Conservation (phyloP, 2,113 vertebrate genomes). For the Acanthisitta chloris region DNA sequence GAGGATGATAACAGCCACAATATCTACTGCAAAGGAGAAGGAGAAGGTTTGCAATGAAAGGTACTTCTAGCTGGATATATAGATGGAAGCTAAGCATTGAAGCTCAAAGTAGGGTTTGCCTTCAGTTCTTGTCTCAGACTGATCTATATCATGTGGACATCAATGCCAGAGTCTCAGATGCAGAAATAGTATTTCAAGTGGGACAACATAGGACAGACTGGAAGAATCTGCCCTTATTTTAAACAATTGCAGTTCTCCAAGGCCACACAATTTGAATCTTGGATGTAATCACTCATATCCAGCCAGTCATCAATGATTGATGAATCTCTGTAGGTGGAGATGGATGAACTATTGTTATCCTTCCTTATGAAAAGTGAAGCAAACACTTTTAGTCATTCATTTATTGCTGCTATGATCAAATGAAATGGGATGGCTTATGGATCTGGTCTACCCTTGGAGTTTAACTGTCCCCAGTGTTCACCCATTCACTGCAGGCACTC, state of each 20-base stretch:
- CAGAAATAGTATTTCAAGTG: background rate
- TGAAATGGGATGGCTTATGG: background rate
- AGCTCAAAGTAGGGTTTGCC: background rate
- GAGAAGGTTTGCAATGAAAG: background rate
- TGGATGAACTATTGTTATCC: background rate
- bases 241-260: background rate
- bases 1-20: background rate
- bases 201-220: background rate
- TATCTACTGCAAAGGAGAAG: background rate
- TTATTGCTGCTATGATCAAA: background rate
- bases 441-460: background rate
- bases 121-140: background rate
- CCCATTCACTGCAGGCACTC: background rate
- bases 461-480: background rate
- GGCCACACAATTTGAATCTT: background rate
- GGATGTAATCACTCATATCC: background rate
- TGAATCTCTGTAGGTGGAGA: background rate
- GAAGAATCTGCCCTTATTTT: background rate
- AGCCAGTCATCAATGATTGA: background rate
- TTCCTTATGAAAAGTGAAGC: background rate
- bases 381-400: background rate
- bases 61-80: background rate
- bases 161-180: background rate
- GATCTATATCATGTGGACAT: rapidly evolving
- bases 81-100: background rate